Percentiles rank a stretch among this genome's conserved stretches.
Conservation (phyloP, 2,797 vertebrate species). For the Strix occidentalis region DNA sequence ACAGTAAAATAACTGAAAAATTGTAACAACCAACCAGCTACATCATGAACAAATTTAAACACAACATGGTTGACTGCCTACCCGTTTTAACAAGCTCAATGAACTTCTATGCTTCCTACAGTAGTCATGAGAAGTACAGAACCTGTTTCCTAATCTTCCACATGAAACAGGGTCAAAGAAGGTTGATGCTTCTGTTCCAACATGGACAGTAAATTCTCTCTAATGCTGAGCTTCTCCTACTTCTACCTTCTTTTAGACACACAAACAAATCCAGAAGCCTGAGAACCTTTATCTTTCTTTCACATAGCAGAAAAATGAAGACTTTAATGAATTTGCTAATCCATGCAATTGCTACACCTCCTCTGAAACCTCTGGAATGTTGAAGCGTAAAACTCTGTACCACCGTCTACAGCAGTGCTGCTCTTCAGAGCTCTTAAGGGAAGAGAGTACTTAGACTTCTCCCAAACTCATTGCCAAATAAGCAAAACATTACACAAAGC, state of each 20-base stretch:
- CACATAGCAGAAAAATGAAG: neutral
- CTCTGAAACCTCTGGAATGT: neutral
- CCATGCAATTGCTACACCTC: neutral
- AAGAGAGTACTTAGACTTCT: neutral
- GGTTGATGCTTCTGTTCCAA: neutral
- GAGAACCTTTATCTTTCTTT: neutral
- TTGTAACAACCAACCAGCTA: fast-evolving
- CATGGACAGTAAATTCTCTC: neutral
- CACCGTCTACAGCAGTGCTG: neutral
- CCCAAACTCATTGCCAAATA: neutral
- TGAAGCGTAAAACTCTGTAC: neutral
- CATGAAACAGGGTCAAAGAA: neutral
- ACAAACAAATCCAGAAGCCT: neutral
- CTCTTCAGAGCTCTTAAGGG: neutral
- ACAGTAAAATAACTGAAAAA: neutral
- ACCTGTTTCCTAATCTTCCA: neutral
- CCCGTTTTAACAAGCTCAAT: neutral
- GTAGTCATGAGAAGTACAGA: neutral
- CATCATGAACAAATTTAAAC: neutral
- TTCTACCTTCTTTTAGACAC: neutral
- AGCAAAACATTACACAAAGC: neutral
- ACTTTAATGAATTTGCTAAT: neutral
- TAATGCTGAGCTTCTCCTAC: neutral
- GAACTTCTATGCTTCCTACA: neutral
- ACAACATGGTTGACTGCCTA: neutral